Conservation (phyloP, 2,888 invertebrate genomes). For the Tubulanus polymorphus region DNA sequence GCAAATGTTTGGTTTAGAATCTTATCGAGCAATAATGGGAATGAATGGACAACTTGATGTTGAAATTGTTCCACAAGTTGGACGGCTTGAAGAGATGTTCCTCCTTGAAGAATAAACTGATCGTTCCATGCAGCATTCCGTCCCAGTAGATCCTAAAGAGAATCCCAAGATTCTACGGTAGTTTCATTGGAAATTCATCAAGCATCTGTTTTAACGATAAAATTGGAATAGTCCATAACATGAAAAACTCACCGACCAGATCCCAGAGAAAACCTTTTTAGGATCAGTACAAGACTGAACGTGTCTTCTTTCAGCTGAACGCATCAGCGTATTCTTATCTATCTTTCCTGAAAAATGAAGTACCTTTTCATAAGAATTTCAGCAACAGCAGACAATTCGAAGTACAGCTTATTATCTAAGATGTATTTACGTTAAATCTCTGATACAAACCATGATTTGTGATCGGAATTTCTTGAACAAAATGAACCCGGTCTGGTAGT, state of each 20-base stretch:
- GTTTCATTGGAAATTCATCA: neutral
- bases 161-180: slow-evolving; percentile 2
- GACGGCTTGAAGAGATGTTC: slow-evolving; percentile 68
- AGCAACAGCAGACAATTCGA: too few relatives aligned
- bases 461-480: slow-evolving; percentile 34
- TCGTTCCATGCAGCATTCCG: slow-evolving; percentile 12
- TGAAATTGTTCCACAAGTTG: slow-evolving; percentile 63
- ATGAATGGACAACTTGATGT: slow-evolving; percentile 18
- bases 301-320: too few relatives aligned
- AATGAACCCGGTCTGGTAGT: slow-evolving; percentile 34
- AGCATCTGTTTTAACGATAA: too few relatives aligned
- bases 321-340: too few relatives aligned
- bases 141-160: slow-evolving; percentile 1
- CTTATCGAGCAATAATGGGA: slow-evolving; percentile 37
- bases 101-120: slow-evolving; percentile 58
- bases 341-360: too few relatives aligned
- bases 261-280: too few relatives aligned
- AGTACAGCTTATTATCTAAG: too few relatives aligned
- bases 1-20: slow-evolving; percentile 38
- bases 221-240: too few relatives aligned
- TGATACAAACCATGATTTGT: slow-evolving; percentile 44
- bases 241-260: too few relatives aligned
- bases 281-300: too few relatives aligned
- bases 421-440: neutral
- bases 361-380: too few relatives aligned